phyloP scores from a whole-genome alignment of 2,888 invertebrate species.

The Catocala sponsa region DNA sequence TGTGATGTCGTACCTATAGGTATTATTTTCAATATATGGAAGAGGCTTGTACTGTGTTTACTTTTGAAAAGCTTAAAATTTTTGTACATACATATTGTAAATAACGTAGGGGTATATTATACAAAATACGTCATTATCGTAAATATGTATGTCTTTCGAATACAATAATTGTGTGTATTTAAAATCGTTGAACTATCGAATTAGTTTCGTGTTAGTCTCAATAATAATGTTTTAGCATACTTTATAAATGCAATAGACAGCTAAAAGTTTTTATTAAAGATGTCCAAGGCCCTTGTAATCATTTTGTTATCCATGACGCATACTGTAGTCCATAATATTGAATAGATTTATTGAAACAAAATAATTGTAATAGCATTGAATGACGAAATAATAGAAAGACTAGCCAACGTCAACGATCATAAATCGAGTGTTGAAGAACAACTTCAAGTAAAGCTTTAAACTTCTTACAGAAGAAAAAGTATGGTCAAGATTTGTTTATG shows the following conservation, averaged over 20 bases:
- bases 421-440: slow-evolving; percentile 26
- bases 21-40: slow-evolving; percentile 46
- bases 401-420: slow-evolving; percentile 24
- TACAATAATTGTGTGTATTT: slow-evolving; percentile 31
- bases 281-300: background rate
- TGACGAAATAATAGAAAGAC: slow-evolving; percentile 15
- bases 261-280: background rate
- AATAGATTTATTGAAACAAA: too few species aligned
- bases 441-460: slow-evolving; percentile 59
- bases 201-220: slow-evolving; percentile 21
- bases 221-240: slow-evolving; percentile 16
- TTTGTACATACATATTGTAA: slow-evolving; percentile 72
- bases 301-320: background rate
- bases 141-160: slow-evolving; percentile 32
- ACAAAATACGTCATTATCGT: slow-evolving; percentile 34
- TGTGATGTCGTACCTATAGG: slow-evolving; percentile 60
- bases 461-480: slow-evolving; percentile 51
- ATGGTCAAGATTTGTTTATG: slow-evolving; percentile 48
- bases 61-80: slow-evolving; percentile 62
- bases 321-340: background rate
- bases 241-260: slow-evolving; percentile 12
- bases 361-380: background rate
- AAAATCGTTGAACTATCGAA: slow-evolving; percentile 20
- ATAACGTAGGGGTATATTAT: slow-evolving; percentile 41
- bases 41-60: slow-evolving; percentile 67